phyloP scores from a whole-genome alignment of 2,888 invertebrate genomes.

The Coenonympha glycerion region DNA sequence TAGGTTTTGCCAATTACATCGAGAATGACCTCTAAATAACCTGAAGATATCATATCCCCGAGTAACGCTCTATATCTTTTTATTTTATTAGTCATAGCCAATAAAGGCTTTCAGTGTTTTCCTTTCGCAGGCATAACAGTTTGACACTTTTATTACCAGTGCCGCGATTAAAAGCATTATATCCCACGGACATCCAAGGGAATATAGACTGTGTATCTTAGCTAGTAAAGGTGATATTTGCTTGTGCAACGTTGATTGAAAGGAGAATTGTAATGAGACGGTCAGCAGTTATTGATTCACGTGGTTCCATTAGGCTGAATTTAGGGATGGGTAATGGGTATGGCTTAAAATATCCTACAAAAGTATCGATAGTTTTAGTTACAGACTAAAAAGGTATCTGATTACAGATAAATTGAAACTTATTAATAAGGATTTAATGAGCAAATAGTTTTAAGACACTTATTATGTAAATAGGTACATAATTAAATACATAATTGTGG shows the following conservation, averaged over 20 bases:
- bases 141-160: constrained; percentile 58
- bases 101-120: constrained; percentile 57
- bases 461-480: no score
- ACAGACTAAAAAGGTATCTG: not conserved
- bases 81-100: constrained; percentile 50
- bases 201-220: constrained; percentile 30
- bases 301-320: constrained; percentile 50
- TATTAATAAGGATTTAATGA: no score
- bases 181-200: constrained; percentile 14
- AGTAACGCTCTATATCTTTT: constrained; percentile 29
- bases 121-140: constrained; percentile 49
- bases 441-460: no score
- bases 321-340: constrained; percentile 30
- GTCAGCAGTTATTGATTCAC: constrained; percentile 74
- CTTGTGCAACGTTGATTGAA: constrained; percentile 50
- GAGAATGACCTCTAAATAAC: constrained; percentile 10
- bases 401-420: no score
- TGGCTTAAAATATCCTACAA: constrained; percentile 1
- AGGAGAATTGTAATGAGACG: constrained; percentile 65
- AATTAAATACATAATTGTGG: no score
- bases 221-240: constrained; percentile 33
- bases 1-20: not conserved
- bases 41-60: constrained; percentile 13
- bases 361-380: constrained; percentile 4
- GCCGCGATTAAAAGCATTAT: constrained; percentile 49